A percentile compares a stretch with the other conserved stretches of the same genome.
These are phyloP conservation scores for Dendroctonus valens DNA, from an alignment of 1,140 invertebrate genomes.

Conservation along the genomic window DNA sequence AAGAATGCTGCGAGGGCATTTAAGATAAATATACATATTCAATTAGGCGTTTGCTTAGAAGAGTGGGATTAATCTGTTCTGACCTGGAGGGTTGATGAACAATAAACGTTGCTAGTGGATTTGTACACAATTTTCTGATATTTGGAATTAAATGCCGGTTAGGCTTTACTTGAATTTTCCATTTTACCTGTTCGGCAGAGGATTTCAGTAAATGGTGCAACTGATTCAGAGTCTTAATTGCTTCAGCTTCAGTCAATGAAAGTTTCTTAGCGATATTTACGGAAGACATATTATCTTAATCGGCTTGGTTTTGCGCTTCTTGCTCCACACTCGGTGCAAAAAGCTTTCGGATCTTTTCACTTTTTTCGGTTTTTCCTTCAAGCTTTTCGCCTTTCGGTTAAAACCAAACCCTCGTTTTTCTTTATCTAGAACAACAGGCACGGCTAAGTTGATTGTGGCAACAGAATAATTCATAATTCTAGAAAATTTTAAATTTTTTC, in stretches of 20 bases:
- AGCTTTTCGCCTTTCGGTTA: slow-evolving; percentile 14
- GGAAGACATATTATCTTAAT: slow-evolving; percentile 22
- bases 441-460: too few relatives aligned
- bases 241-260: slow-evolving; percentile 21
- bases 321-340: slow-evolving; percentile 36
- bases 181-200: background rate
- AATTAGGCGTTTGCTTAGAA: too few relatives aligned
- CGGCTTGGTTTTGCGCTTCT: slow-evolving; percentile 31
- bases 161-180: slow-evolving; percentile 3
- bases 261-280: slow-evolving; percentile 23
- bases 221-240: slow-evolving; percentile 33
- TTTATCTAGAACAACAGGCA: too few relatives aligned
- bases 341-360: slow-evolving; percentile 38
- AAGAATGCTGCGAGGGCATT: too few relatives aligned
- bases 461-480: too few relatives aligned
- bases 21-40: slow-evolving; percentile 22
- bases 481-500: too few relatives aligned
- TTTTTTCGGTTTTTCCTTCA: slow-evolving; percentile 29
- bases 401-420: slow-evolving; percentile 11
- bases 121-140: too few relatives aligned
- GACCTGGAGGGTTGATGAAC: too few relatives aligned
- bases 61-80: too few relatives aligned
- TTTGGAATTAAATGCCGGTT: background rate
- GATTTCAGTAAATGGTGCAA: slow-evolving; percentile 34
- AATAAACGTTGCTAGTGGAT: too few relatives aligned